phyloP scores from a whole-genome alignment of 2,888 invertebrate species.

The Mythimna impura region DNA sequence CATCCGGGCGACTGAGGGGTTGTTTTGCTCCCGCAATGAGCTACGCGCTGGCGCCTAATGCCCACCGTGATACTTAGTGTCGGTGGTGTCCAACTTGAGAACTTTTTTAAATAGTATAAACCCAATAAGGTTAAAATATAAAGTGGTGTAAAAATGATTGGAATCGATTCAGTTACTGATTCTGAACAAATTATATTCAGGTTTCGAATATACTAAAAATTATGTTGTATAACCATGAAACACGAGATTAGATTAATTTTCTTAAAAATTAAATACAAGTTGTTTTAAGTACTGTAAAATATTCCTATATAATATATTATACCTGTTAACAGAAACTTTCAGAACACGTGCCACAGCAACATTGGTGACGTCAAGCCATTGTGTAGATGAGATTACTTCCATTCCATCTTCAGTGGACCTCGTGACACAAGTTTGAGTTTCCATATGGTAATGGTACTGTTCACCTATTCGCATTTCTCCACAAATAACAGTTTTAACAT shows the following conservation, averaged over 20 bases:
- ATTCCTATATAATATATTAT: conserved; percentile 39
- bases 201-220: no score
- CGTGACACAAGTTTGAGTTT: conserved; percentile 91
- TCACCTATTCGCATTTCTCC: conserved; percentile 89
- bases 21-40: no score
- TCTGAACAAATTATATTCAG: no score
- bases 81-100: no score
- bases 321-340: conserved; percentile 91
- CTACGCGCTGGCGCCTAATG: no score
- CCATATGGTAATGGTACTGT: conserved; percentile 94
- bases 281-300: not conserved
- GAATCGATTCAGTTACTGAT: no score
- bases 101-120: no score
- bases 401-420: conserved; percentile 93
- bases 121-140: no score
- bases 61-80: no score
- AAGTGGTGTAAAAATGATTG: no score
- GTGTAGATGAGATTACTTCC: conserved; percentile 91
- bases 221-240: not conserved
- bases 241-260: not conserved
- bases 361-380: conserved; percentile 91
- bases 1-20: no score
- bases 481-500: conserved; percentile 82
- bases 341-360: conserved; percentile 88
- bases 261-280: not conserved